Evolutionary conservation across 2,888 invertebrate genomes (phyloP), one percentile per base, ranked within the genome.

Genomic region (Autographa gamma): DNA sequence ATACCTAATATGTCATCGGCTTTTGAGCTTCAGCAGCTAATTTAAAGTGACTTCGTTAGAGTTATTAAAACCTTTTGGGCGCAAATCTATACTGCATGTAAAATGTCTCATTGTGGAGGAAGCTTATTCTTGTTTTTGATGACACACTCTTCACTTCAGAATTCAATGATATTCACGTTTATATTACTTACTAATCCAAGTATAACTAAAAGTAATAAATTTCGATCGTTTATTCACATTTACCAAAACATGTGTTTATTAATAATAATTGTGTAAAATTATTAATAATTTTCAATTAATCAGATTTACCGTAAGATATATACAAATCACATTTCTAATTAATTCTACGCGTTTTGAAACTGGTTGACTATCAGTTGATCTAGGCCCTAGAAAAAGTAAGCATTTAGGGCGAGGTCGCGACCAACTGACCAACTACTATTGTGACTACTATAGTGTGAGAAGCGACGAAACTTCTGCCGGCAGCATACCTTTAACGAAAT

Each of bases 341-440:
- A 48, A 48, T 48, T n/a, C n/a, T n/a, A 48, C 48, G n/a, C 48
- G 7, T 48, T 48, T n/a, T 56, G 25, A 2, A 56, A 56, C 13
- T 56, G 54, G 25, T 25, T 13, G 13, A 56, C 13, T 19, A n/a
- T 48, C n/a, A 19, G 54, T 56, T 19, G 25, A 56, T 56, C 54
- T 56, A 14, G 54, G 54, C 25, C 19, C 54, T 56, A 25, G 54
- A 25, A 56, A 56, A 56, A 56, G 25, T 56, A 6, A 25, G 25
- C 19, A 56, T 56, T 56, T 56, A 56, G 19, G 54, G 13, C 54
- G 19, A 56, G 54, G 54, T 25, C 54, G 25, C 54, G 54, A 14
- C 54, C 54, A 56, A 25, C 54, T 56, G 25, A 56, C 54, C 54
- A 19, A 56, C 13, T 56, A 25, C 54, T 54, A 54, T 54, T n/a